Evolutionary conservation across 1,140 invertebrate genomes (phyloP).

Genomic region (roundworm (Caenorhabditis elegans)): WBcel235 BX284605.5:14326001-14326500

Average conservation of each 20-base stretch:
- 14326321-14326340: slow-evolving; percentile 18
- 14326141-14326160: neutral
- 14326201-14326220: neutral
- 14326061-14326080: slow-evolving; percentile 41
- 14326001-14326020: slow-evolving; percentile 35
- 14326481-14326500: neutral
- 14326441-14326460: neutral
- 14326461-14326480: neutral
- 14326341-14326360: neutral
- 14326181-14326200: neutral
- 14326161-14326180: neutral
- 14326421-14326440: too few relatives aligned
- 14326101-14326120: neutral
- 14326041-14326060: slow-evolving; percentile 6
- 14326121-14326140: neutral
- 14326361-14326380: slow-evolving; percentile 23
- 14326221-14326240: neutral
- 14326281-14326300: neutral
- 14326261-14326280: neutral
- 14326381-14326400: neutral
- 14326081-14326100: slow-evolving; percentile 35
- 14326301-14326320: neutral
- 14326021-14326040: neutral
- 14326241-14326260: neutral
- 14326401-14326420: slow-evolving; percentile 24